Evolutionary conservation across 1,140 invertebrate genomes (phyloP).

Genomic region (Formica selysi): DNA sequence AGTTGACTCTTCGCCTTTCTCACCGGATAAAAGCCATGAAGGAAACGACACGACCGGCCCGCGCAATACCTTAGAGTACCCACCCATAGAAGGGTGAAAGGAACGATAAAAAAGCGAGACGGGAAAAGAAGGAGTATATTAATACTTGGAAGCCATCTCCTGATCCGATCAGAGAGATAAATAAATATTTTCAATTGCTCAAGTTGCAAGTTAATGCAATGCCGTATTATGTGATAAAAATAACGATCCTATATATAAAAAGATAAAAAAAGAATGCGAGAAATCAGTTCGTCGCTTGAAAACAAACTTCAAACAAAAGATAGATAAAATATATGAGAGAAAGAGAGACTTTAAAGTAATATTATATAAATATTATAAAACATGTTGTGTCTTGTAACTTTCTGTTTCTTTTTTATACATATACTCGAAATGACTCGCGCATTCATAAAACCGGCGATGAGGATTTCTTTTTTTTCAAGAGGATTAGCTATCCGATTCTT

Average conservation of each 20-base stretch:
- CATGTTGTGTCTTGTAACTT: background rate
- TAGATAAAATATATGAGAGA: background rate
- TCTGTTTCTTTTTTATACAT: background rate
- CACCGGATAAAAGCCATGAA: constrained; percentile 45
- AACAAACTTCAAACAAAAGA: background rate
- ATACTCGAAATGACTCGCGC: background rate
- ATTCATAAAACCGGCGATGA: background rate
- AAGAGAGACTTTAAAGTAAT: background rate
- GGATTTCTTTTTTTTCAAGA: background rate
- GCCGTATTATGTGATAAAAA: background rate
- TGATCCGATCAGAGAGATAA: constrained; percentile 10
- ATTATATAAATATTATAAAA: background rate
- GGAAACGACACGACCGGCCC: constrained; percentile 39
- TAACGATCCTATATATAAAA: background rate
- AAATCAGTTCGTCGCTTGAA: background rate
- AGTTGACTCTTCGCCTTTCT: constrained; percentile 60
- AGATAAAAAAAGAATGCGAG: background rate
- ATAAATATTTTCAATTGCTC: constrained; percentile 29
- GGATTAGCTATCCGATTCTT: background rate
- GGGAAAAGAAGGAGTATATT: constrained; percentile 38
- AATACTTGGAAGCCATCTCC: constrained; percentile 28
- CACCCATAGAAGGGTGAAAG: constrained; percentile 14
- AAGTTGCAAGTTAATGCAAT: background rate
- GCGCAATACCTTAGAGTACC: constrained; percentile 30
- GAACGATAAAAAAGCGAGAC: background rate